Evolutionary conservation across 53 echinoderm and acorn worm species (phyloP), one percentile per base, ranked within the genome.

Genomic region (Echinometra lucunter): DNA sequence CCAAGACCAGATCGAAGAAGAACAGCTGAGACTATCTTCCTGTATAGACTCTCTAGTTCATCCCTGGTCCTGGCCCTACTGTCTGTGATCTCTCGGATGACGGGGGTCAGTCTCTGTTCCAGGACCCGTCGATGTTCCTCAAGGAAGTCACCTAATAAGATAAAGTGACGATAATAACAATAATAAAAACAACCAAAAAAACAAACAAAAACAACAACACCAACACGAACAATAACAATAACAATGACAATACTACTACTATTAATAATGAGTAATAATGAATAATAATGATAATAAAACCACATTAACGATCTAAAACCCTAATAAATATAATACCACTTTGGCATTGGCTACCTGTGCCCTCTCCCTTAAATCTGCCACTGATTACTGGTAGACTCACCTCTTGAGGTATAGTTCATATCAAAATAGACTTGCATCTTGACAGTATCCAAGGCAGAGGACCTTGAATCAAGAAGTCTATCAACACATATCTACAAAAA

Each of bases 361-460:
- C n/a, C n/a, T n/a, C n/a, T n/a, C n/a, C n/a, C n/a, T n/a, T n/a
- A n/a, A n/a, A n/a, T n/a, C n/a, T n/a, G n/a, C n/a, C 63, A 63
- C 23, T 23, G 23, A 27, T 25, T 63, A 63, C 57, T 88, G 57
- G 28, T 25, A n/a, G 53, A 53, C 92, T 89, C 95, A 98, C 99
- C 96, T 95, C 99, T 97, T 37, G 98, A 97, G 17, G 99, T 99
- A 92, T 99, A 99, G 94, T 99, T 99, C 99, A 99, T 99, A 58
- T 99, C 99, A 97, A 99, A 99, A 89, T 99, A 98, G 18, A 99
- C 99, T 88, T 98, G 98, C 98, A 98, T 98, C 82, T 98, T 99
- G 58, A 98, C 97, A 0, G 98, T 99, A 69, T 99, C 99, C 82
- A 99, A 94, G 30, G 98, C 96, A 78, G 99, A 95, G 44, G 99